Base-by-base conservation (phyloP, 2,797 vertebrate species). In the Crax fasciolata region DNA sequence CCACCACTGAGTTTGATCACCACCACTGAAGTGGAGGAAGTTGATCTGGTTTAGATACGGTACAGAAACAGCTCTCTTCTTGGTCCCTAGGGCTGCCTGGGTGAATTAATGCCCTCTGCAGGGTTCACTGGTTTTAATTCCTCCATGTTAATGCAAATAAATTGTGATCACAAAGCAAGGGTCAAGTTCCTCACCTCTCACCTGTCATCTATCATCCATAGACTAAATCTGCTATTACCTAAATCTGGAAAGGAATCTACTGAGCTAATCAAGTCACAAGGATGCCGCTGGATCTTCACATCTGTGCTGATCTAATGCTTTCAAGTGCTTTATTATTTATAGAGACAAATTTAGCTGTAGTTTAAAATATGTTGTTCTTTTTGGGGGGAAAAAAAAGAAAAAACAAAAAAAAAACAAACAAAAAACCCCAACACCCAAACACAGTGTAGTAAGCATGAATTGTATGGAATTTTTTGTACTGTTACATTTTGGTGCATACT, bases 241-340 rank as follows among this genome's bases (percentile, higher is more conserved):
- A 54, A 57, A 44, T 6, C 32, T 8, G 20, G 35, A n/a, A 78
- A 23, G 6, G 8, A 63, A 27, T 57, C 28, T 16, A 23, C 21
- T 70, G 17, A n/a, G 23, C 6, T 19, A 75, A 32, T 11, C 11
- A 85, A 90, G 39, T n/a, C 28, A 61, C 32, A 25, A 12, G 0
- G 1, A 73, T n/a, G 30, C 28, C 17, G 18, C 51, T n/a, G 11
- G 48, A 91, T 94, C 84, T 91, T 51, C 23, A 59, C 23, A 35
- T 61, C 27, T 90, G 70, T 27, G 28, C n/a, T 38, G 58, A 88
- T 71, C 8, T 49, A 63, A 43, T 84, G 41, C 44, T 93, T 93
- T 81, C 38, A 41, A 87, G 41, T 2, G 4, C 6, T 91, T 80
- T 32, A 82, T 91, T 91, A 90, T 88, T 95, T 94, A 91, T 90